Percentiles rank a stretch among this genome's conserved stretches.
phyloP scores from a whole-genome alignment of 2,797 vertebrate species.

The Clarias platycephalus region DNA sequence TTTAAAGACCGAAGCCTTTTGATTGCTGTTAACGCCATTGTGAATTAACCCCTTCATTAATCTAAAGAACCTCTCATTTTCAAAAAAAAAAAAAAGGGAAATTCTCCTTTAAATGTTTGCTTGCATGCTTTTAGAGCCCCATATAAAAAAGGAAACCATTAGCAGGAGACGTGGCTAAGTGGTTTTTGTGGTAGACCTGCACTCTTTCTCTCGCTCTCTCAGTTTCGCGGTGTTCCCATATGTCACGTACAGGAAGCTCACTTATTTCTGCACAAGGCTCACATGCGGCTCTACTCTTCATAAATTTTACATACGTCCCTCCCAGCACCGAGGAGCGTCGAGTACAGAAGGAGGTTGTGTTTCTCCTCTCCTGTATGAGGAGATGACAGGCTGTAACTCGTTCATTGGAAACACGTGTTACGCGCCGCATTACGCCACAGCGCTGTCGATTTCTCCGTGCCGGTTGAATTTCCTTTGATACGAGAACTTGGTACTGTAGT shows the following conservation, averaged over 20 bases:
- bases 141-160: slow-evolving; percentile 73
- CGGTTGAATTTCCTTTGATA: not conserved
- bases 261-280: not conserved
- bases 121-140: slow-evolving; percentile 43
- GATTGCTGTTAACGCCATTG: not conserved
- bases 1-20: not conserved
- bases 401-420: slow-evolving; percentile 43
- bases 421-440: not conserved
- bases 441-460: not conserved
- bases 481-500: no score
- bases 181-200: slow-evolving; percentile 74
- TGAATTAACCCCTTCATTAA: not conserved
- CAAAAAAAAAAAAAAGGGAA: not conserved
- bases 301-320: slow-evolving; percentile 42
- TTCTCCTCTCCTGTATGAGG: slow-evolving; percentile 34
- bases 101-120: slow-evolving; percentile 58
- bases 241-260: not conserved
- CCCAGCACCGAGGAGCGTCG: slow-evolving; percentile 26
- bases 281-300: not conserved
- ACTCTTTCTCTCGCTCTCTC: slow-evolving; percentile 58
- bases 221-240: not conserved
- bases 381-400: slow-evolving; percentile 22
- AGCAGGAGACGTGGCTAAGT: slow-evolving; percentile 72
- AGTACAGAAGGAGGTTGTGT: slow-evolving; percentile 7
- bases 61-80: not conserved